Evolutionary conservation across 1,140 invertebrate species (phyloP).

Genomic region (Ericerus pela): DNA sequence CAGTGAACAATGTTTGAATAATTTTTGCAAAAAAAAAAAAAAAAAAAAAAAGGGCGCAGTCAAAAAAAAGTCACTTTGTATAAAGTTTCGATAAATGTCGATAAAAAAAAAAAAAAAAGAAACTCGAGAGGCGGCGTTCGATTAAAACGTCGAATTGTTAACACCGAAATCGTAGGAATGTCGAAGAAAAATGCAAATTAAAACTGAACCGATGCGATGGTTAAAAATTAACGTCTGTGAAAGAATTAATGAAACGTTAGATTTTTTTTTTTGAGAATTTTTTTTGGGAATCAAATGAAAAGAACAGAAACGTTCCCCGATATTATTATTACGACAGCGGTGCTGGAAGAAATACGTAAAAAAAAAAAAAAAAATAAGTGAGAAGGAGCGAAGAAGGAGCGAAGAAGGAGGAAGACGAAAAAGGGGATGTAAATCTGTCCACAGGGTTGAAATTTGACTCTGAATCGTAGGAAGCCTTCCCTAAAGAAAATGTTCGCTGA

Average conservation of each 20-base stretch:
- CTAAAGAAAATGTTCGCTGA: constrained; percentile 9
- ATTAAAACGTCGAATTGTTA: not conserved
- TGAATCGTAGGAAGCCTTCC: constrained; percentile 3
- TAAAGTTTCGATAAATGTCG: not conserved
- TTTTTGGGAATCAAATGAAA: too few relatives aligned
- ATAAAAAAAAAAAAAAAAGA: not conserved
- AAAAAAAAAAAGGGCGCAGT: too few relatives aligned
- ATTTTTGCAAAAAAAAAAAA: too few relatives aligned
- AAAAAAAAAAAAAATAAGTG: too few relatives aligned
- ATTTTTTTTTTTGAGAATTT: too few relatives aligned
- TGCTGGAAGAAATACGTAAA: too few relatives aligned
- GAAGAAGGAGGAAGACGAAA: too few relatives aligned
- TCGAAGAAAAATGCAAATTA: constrained; percentile 5
- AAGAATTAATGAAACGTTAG: constrained; percentile 11
- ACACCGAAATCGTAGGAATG: not conserved
- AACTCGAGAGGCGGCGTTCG: too few relatives aligned
- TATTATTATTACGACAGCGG: constrained; percentile 9
- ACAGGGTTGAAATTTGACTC: constrained; percentile 12
- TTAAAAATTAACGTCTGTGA: not conserved
- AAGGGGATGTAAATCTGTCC: constrained; percentile 8
- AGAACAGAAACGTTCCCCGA: constrained; percentile 4
- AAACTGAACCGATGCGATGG: not conserved
- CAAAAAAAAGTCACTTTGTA: not conserved
- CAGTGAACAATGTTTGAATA: too few relatives aligned
- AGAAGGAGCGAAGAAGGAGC: too few relatives aligned